Evolutionary conservation across 1,140 invertebrate species (phyloP).

Genomic region (Leptinotarsa defecta): DNA sequence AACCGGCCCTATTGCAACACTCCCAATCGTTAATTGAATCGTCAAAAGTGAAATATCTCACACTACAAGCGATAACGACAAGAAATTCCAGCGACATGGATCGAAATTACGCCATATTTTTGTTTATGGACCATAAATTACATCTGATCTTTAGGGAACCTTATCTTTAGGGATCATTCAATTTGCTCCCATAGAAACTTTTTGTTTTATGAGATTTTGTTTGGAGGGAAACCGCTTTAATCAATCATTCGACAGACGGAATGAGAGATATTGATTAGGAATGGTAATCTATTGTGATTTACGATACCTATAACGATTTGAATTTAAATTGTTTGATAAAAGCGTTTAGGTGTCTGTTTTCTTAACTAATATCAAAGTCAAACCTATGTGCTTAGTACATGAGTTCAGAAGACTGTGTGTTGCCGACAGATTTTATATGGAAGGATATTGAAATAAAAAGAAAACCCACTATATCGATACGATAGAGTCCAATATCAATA

Average conservation of each 20-base stretch:
- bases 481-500: no score
- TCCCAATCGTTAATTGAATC: background rate
- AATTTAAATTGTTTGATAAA: background rate
- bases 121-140: background rate
- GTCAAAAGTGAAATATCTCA: conserved; percentile 8
- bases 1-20: no score
- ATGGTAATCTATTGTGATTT: background rate
- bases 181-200: background rate
- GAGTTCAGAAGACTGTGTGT: no score
- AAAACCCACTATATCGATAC: no score
- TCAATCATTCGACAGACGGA: background rate
- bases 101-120: conserved; percentile 4
- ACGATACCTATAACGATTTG: background rate
- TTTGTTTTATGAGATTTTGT: background rate
- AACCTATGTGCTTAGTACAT: no score
- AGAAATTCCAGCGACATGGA: background rate
- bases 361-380: background rate
- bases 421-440: no score
- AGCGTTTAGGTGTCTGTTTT: background rate
- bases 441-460: no score
- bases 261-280: background rate
- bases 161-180: background rate
- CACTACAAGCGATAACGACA: conserved; percentile 5
- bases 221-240: background rate
- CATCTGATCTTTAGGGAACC: background rate